Percentiles rank a stretch among this genome's conserved stretches.
phyloP scores from a whole-genome alignment of 2,888 invertebrate species.

The Itoplectis maculator region DNA sequence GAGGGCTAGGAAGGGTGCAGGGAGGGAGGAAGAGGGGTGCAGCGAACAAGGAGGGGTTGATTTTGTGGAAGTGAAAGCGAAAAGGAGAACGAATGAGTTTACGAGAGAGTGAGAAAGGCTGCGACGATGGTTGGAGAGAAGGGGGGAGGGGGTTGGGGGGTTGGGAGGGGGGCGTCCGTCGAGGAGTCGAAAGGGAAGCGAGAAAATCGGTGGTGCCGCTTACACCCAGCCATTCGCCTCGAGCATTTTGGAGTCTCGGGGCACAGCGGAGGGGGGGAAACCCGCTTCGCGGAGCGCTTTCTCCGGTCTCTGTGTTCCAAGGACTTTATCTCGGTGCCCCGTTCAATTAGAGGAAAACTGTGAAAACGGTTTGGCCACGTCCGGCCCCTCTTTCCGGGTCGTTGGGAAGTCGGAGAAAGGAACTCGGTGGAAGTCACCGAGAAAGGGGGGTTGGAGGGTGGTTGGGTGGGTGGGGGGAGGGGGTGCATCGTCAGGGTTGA shows the following conservation, averaged over 20 bases:
- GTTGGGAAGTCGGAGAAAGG: constrained; percentile 48
- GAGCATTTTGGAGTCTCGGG: constrained; percentile 65
- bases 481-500: constrained; percentile 26
- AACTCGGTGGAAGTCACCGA: constrained; percentile 4
- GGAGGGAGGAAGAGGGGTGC: neutral
- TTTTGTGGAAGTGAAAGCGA: constrained; percentile 32
- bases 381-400: constrained; percentile 55
- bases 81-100: constrained; percentile 66
- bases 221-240: constrained; percentile 60
- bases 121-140: constrained; percentile 17
- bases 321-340: constrained; percentile 63
- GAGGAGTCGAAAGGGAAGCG: constrained; percentile 45
- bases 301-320: constrained; percentile 50
- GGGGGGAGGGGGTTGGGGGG: neutral
- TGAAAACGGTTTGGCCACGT: constrained; percentile 69
- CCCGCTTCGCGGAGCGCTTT: constrained; percentile 3
- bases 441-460: neutral
- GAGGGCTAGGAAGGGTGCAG: neutral
- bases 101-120: constrained; percentile 29
- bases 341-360: constrained; percentile 76
- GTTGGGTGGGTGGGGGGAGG: neutral
- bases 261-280: constrained; percentile 42
- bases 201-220: constrained; percentile 70
- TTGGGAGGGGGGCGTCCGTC: neutral
- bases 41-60: neutral